A percentile compares a stretch with the other conserved stretches of the same genome.
Conservation (phyloP, 1,140 invertebrate species). For the Drosophila eugracilis region DNA sequence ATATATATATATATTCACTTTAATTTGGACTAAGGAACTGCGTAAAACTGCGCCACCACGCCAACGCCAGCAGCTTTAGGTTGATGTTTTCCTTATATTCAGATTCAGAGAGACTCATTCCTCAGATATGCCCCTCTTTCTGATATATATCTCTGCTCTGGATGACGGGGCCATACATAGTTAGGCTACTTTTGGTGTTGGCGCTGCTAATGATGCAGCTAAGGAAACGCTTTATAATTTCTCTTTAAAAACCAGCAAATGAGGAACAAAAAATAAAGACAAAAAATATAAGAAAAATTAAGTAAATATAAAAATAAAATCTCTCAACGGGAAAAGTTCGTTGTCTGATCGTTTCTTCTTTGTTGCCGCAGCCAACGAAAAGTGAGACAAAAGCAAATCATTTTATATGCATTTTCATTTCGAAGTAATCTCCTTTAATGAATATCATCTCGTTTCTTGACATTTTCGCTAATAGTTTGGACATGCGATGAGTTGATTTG, state of each 20-base stretch:
- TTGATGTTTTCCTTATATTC: constrained; percentile 22
- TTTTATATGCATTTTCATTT: constrained; percentile 77
- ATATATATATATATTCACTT: constrained; percentile 55
- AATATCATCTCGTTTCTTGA: constrained; percentile 69
- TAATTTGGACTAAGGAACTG: constrained; percentile 75
- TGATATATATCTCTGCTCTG: constrained; percentile 1
- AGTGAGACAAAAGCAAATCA: constrained; percentile 52
- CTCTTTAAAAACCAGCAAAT: constrained; percentile 78
- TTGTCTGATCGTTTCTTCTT: constrained; percentile 70
- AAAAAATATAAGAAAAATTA: constrained; percentile 3
- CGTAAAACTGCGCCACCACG: constrained; percentile 70
- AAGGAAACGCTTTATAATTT: constrained; percentile 84
- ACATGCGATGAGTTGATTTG: constrained; percentile 79
- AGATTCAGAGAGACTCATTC: neutral
- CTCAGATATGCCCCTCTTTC: neutral
- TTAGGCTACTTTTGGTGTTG: constrained; percentile 83
- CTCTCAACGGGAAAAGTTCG: constrained; percentile 67
- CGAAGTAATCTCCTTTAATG: constrained; percentile 79
- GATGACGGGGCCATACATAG: constrained; percentile 54
- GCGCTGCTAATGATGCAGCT: constrained; percentile 83
- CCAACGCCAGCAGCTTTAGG: constrained; percentile 67
- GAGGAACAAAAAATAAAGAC: constrained; percentile 45
- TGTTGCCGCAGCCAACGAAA: constrained; percentile 40
- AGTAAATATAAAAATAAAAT: constrained; percentile 46
- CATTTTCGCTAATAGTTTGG: constrained; percentile 79